Evolutionary conservation across 2,113 vertebrate species (phyloP).

Genomic region (Balaeniceps rex): DNA sequence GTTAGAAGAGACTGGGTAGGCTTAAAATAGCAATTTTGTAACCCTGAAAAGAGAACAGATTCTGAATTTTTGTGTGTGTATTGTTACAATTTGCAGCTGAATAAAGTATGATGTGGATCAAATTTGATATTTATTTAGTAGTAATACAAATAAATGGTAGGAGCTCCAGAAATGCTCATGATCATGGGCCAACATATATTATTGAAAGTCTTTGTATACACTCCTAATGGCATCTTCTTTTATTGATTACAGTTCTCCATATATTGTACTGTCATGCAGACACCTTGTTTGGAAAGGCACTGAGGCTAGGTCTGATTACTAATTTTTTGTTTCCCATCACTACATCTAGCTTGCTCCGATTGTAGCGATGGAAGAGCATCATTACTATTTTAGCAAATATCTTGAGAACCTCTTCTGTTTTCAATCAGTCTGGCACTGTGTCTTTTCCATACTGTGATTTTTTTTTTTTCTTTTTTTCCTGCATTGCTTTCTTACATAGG

Average conservation of each 20-base stretch:
- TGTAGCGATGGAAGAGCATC: background rate
- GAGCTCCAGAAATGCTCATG: background rate
- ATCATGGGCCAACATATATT: background rate
- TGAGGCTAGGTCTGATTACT: background rate
- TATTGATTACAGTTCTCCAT: background rate
- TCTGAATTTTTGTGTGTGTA: background rate
- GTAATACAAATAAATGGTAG: background rate
- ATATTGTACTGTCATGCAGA: background rate
- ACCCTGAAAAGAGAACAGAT: background rate
- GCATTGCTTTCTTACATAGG: background rate
- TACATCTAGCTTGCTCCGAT: background rate
- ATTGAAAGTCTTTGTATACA: background rate
- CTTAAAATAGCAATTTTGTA: background rate
- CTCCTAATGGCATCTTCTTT: background rate
- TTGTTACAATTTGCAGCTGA: background rate
- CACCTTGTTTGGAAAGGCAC: background rate
- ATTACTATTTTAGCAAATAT: background rate
- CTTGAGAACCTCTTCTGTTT: background rate
- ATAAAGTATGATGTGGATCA: background rate
- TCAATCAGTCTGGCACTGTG: background rate
- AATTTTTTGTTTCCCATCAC: background rate
- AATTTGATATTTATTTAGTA: background rate
- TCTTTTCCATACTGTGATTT: background rate
- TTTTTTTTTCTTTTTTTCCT: background rate
- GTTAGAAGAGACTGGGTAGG: background rate